Conservation (phyloP, 2,113 vertebrate species). For the Gavialis gangeticus region DNA sequence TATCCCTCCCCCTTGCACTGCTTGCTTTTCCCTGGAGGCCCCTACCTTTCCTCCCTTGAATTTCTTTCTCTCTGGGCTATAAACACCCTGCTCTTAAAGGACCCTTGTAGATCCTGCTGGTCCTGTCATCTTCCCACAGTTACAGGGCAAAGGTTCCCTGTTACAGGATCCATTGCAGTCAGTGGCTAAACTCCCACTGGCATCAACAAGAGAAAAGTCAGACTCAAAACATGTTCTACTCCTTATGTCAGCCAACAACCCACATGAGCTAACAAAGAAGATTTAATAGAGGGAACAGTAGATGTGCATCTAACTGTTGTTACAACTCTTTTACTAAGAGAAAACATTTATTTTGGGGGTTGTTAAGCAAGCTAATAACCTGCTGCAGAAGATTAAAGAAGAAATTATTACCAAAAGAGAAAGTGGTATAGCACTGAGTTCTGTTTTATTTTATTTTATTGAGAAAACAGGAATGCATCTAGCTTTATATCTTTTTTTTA, state of each 20-base stretch:
- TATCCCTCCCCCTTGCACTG: too few species aligned
- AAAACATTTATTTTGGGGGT: conserved; percentile 41
- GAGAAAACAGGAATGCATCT: neutral
- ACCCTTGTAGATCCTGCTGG: too few species aligned
- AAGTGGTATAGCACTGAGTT: conserved; percentile 17
- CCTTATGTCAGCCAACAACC: too few species aligned
- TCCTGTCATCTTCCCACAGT: too few species aligned
- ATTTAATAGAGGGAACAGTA: conserved; percentile 13
- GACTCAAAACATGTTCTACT: neutral
- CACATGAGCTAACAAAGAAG: neutral
- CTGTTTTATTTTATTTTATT: neutral
- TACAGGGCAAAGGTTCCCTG: too few species aligned
- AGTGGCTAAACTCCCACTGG: conserved; percentile 9
- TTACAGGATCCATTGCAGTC: neutral
- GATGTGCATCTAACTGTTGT: conserved; percentile 3
- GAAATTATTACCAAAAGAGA: conserved; percentile 34
- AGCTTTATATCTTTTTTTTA: neutral
- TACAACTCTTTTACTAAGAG: neutral
- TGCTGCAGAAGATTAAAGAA: conserved; percentile 38
- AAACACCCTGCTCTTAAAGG: too few species aligned
- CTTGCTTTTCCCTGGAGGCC: too few species aligned
- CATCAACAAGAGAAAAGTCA: neutral
- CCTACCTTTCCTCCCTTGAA: too few species aligned
- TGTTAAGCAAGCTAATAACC: conserved; percentile 53
- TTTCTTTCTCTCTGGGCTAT: too few species aligned